Evolutionary conservation across 2,888 invertebrate species (phyloP).

Genomic region (Terebella lapidaria): DNA sequence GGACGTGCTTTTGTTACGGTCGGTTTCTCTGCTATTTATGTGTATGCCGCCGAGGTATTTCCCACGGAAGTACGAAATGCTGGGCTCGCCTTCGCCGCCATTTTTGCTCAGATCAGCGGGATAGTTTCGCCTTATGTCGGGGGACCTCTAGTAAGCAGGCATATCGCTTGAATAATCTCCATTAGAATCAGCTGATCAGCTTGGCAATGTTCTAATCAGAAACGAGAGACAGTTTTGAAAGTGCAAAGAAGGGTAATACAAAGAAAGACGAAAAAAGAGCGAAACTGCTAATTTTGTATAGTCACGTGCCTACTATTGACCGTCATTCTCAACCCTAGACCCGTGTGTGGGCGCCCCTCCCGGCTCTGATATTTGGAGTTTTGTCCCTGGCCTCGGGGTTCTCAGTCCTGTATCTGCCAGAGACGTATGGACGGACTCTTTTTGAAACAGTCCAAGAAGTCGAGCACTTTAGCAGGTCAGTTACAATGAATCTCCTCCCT

Average conservation of each 20-base stretch:
- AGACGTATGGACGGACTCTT: constrained; percentile 16
- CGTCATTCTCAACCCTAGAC: no score
- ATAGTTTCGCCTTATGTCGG: constrained; percentile 25
- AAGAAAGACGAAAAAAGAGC: no score
- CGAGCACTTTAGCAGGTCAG: constrained; percentile 5
- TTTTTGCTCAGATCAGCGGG: constrained; percentile 18
- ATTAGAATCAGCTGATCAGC: no score
- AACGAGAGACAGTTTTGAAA: no score
- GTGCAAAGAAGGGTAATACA: no score
- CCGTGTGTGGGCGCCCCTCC: no score
- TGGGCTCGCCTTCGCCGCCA: constrained; percentile 17
- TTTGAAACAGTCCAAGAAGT: constrained; percentile 20
- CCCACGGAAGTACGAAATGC: constrained; percentile 26
- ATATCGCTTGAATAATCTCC: no score
- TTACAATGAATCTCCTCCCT: no score
- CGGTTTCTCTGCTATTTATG: constrained; percentile 15
- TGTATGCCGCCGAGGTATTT: constrained; percentile 23
- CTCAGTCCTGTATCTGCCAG: constrained; percentile 19
- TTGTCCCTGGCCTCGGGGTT: constrained; percentile 15
- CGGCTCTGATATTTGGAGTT: no score
- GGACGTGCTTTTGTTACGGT: constrained; percentile 20
- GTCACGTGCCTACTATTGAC: no score
- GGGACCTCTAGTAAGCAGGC: constrained; percentile 16
- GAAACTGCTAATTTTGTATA: no score
- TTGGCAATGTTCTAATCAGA: no score